Evolutionary conservation across 2,888 invertebrate genomes (phyloP).

Genomic region (Leptura quadrifasciata): DNA sequence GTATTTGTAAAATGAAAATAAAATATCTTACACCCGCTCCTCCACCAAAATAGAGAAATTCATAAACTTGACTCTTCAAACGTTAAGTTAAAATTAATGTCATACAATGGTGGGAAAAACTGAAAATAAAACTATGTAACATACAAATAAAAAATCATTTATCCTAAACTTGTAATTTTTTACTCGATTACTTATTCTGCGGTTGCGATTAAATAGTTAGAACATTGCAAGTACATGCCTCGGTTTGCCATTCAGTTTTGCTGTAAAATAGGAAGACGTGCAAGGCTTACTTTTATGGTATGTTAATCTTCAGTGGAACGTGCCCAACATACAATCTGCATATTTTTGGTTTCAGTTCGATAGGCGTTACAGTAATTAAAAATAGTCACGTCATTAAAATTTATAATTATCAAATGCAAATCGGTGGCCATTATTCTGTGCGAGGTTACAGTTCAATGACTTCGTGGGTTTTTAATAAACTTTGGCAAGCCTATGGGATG

Average conservation of each 20-base stretch:
- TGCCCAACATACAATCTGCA: background rate
- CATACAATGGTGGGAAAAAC: too few relatives aligned
- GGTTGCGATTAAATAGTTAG: background rate
- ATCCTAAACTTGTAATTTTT: background rate
- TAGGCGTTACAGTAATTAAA: slow-evolving; percentile 3
- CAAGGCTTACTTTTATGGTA: background rate
- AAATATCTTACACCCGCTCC: background rate
- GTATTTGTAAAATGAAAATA: too few relatives aligned
- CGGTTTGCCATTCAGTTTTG: background rate
- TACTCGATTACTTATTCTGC: background rate
- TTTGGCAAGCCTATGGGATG: background rate
- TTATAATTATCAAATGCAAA: slow-evolving; percentile 7
- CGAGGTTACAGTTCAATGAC: slow-evolving; percentile 1
- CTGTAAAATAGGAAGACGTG: background rate
- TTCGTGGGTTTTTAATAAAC: background rate
- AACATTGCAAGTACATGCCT: background rate
- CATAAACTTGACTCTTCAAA: too few relatives aligned
- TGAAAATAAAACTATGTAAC: too few relatives aligned
- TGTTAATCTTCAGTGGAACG: slow-evolving; percentile 4
- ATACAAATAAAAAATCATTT: background rate
- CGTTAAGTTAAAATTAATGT: too few relatives aligned
- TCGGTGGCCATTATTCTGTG: background rate
- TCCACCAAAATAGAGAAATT: background rate
- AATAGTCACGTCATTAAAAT: slow-evolving; percentile 6
- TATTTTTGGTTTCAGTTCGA: slow-evolving; percentile 7